Evolutionary conservation across 2,113 vertebrate genomes (phyloP).

Genomic region (Pelecanus crispus): DNA sequence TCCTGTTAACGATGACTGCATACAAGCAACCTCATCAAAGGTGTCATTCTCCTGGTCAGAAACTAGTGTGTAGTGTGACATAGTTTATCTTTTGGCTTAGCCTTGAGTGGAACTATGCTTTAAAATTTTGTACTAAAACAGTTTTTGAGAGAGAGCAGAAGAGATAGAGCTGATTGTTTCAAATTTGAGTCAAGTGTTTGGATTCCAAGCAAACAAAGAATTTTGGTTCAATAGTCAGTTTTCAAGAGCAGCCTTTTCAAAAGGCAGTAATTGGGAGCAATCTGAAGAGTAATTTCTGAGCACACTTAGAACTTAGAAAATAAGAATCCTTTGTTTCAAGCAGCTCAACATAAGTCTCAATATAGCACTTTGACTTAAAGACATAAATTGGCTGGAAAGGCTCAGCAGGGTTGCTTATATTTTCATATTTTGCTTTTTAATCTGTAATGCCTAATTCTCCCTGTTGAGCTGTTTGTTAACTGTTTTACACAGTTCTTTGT

Average conservation of each 20-base stretch:
- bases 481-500: background rate
- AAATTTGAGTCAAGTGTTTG: background rate
- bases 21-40: background rate
- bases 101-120: background rate
- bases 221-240: constrained; percentile 24
- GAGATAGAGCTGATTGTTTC: constrained; percentile 22
- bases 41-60: background rate
- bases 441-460: background rate
- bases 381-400: background rate
- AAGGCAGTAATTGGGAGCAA: constrained; percentile 46
- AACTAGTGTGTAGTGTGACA: background rate
- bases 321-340: background rate
- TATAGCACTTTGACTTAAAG: background rate
- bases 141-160: background rate
- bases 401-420: constrained; percentile 5
- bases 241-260: constrained; percentile 37
- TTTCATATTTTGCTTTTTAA: constrained; percentile 31
- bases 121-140: background rate
- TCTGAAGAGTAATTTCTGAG: constrained; percentile 46
- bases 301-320: background rate
- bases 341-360: background rate
- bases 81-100: background rate
- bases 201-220: constrained; percentile 33
- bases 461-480: background rate
- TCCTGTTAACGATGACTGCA: accelerated